Base-by-base conservation (phyloP, 37 sponge, comb jelly and placozoan species). In the Aphrocallistes beatrix region DNA sequence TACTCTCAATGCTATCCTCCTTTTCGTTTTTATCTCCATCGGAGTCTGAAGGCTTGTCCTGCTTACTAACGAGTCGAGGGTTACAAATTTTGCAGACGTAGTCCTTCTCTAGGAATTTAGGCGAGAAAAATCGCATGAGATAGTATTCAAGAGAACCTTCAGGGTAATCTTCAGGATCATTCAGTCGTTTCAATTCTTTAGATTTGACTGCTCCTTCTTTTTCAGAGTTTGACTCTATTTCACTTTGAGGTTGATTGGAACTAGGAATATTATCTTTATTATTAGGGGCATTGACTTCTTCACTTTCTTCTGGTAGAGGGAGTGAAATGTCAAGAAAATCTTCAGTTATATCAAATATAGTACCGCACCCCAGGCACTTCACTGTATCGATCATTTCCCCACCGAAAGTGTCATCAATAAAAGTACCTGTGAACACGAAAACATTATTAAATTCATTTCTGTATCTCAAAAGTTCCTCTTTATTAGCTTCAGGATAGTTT, bases 351-450 rank as follows among this genome's bases (percentile, higher is more conserved):
- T 45, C 75, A 23, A 93, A 86, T 0, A 94, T 93, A 47, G 69
- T 50, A 13, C 84, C 3, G 81, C 95, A 94, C 36, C 51, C 49
- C 0, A 38, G 23, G 81, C 95, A 94, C 10, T 45, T 39, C 38
- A 94, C 88, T 39, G 93, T 86, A 50, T 91, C 92, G 23, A 84
- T 38, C 50, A 92, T 69, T 32, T 84, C 23, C 13, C 95, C 95
- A 51, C 91, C 95, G 87, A 94, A 94, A 34, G 91, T 88, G 1
- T 85, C 83, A 36, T 94, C 95, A 38, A 94, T 90, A 91, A 88
- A 94, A 0, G 94, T 94, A 9, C 1, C 42, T 1, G 49, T 81
- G n/a, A n/a, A n/a, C n/a, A n/a, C n/a, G n/a, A n/a, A n/a, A n/a
- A n/a, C n/a, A n/a, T n/a, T n/a, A n/a, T n/a, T n/a, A n/a, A n/a